These are phyloP conservation scores for Eurytoma californica DNA, from an alignment of 2,888 invertebrate genomes.

Conservation along the genomic window DNA sequence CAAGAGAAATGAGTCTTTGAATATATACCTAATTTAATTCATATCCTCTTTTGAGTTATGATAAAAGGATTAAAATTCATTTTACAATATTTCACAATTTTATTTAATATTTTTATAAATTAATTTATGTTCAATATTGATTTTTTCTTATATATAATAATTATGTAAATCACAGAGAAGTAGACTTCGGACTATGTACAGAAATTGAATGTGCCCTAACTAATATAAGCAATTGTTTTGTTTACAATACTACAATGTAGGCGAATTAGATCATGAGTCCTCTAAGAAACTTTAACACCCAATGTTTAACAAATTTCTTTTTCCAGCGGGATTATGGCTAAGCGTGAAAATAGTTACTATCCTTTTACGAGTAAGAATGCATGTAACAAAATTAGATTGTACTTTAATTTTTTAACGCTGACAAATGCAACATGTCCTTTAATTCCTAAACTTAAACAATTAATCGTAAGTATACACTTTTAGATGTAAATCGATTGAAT, in stretches of 20 bases:
- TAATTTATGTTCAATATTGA: conserved; percentile 8
- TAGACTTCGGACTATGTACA: conserved; percentile 39
- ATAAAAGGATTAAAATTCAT: background rate
- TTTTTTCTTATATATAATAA: conserved; percentile 17
- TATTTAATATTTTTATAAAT: conserved; percentile 6
- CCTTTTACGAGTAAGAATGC: conserved; percentile 5
- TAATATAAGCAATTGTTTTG: conserved; percentile 27
- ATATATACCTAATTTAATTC: background rate
- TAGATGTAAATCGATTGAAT: conserved; percentile 7
- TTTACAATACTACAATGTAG: conserved; percentile 6
- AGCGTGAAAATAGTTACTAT: conserved; percentile 25
- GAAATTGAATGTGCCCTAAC: conserved; percentile 40
- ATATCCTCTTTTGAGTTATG: background rate
- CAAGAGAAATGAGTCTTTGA: background rate
- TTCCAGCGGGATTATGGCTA: background rate
- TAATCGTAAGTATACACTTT: conserved; percentile 21
- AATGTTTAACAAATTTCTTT: conserved; percentile 22
- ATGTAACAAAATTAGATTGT: conserved; percentile 25
- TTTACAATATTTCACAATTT: background rate
- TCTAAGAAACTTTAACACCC: conserved; percentile 20
- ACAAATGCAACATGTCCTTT: background rate
- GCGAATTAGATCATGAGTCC: conserved; percentile 7
- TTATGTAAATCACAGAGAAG: conserved; percentile 53
- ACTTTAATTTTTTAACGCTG: background rate
- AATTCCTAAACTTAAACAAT: conserved; percentile 23